Conservation (phyloP, 2,113 vertebrate species). For the Sturnus vulgaris region DNA sequence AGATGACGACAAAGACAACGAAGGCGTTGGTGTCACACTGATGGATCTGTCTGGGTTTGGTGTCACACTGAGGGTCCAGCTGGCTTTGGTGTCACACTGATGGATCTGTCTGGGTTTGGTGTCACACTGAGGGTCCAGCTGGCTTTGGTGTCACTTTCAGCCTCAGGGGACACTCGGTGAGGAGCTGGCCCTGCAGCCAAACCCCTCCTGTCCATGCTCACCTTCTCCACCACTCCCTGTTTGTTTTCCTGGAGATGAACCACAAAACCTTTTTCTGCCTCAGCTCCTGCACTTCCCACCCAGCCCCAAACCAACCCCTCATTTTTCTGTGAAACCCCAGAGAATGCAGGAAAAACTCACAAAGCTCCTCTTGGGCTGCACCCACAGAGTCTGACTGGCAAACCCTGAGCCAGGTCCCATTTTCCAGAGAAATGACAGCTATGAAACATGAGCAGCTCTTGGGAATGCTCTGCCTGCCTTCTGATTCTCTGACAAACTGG, state of each 20-base stretch:
- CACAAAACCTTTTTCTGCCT: background rate
- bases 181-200: background rate
- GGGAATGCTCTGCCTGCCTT: background rate
- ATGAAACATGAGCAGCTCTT: fast-evolving
- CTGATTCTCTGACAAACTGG: background rate
- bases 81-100: no score
- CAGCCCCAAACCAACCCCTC: background rate
- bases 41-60: no score
- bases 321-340: background rate
- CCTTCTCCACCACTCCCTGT: fast-evolving
- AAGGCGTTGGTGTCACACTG: no score
- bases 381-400: fast-evolving
- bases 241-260: background rate
- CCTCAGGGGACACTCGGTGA: fast-evolving
- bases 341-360: background rate
- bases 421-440: background rate
- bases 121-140: no score
- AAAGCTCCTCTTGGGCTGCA: background rate
- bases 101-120: no score
- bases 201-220: fast-evolving
- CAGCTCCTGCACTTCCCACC: background rate
- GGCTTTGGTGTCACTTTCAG: no score
- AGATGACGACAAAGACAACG: no score
- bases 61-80: no score
- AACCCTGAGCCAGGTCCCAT: background rate